These are phyloP conservation scores for Eleutherodactylus coqui DNA, from an alignment of 2,797 vertebrate species.

Conservation along the genomic window DNA sequence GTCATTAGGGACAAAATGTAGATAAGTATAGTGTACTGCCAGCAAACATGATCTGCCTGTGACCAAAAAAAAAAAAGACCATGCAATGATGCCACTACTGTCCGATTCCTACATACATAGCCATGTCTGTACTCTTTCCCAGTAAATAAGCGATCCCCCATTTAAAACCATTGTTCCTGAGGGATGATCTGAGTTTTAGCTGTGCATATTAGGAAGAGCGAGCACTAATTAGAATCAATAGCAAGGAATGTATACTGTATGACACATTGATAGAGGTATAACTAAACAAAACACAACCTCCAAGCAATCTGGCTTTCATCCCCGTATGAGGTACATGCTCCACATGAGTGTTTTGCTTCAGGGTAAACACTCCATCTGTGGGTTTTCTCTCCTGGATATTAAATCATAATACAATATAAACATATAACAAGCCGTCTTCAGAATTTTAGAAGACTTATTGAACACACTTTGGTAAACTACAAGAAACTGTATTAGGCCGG, in stretches of 20 bases:
- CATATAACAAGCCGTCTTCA: conserved; percentile 10
- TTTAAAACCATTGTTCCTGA: not conserved
- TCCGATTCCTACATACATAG: not conserved
- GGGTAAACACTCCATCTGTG: conserved; percentile 5
- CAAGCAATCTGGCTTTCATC: conserved; percentile 16
- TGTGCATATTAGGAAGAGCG: not conserved
- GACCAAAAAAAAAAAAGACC: too few relatives aligned
- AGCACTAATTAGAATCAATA: not conserved
- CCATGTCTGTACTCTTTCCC: not conserved
- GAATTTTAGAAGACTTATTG: not conserved
- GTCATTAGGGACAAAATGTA: too few relatives aligned
- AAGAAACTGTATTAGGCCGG: not conserved
- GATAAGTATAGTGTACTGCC: too few relatives aligned
- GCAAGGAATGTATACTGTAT: not conserved
- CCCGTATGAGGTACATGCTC: not conserved
- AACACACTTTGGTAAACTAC: not conserved
- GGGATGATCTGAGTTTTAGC: not conserved
- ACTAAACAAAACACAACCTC: not conserved
- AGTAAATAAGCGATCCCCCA: not conserved
- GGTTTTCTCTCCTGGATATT: conserved; percentile 17
- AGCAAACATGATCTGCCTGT: too few relatives aligned
- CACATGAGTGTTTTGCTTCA: conserved; percentile 11
- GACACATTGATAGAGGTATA: conserved; percentile 12
- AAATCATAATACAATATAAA: conserved; percentile 27
- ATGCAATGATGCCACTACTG: too few relatives aligned